Conservation (phyloP, 2,888 invertebrate genomes). For the Erebia palarica region DNA sequence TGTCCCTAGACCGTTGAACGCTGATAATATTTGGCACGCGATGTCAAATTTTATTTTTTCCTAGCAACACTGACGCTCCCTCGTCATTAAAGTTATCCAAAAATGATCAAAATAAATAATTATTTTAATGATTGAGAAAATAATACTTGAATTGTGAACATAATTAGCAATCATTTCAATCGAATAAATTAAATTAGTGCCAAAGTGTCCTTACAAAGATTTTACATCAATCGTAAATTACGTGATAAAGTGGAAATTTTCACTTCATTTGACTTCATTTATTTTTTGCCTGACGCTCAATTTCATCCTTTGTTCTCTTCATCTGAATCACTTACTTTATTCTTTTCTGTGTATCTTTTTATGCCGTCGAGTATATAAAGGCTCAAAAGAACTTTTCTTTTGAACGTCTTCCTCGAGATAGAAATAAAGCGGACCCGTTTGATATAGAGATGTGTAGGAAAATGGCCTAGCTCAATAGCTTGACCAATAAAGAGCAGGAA, state of each 20-base stretch:
- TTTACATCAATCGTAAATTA: constrained; percentile 4
- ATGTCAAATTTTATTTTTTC: constrained; percentile 22
- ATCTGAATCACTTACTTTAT: background rate
- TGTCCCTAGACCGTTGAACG: constrained; percentile 14
- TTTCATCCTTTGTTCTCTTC: constrained; percentile 13
- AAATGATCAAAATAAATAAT: too few species aligned
- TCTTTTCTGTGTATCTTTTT: background rate
- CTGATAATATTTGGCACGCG: constrained; percentile 33
- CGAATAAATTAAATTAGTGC: background rate
- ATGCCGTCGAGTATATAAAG: background rate
- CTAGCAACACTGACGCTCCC: constrained; percentile 18
- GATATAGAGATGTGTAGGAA: background rate
- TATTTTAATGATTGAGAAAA: background rate
- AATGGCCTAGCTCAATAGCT: constrained; percentile 1
- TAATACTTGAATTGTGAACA: background rate
- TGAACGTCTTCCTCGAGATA: constrained; percentile 5
- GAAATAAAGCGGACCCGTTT: constrained; percentile 5
- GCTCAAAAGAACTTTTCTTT: constrained; percentile 5
- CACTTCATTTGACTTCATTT: constrained; percentile 11
- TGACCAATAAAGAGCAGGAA: background rate
- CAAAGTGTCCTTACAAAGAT: background rate
- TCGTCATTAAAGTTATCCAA: background rate
- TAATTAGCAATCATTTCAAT: background rate
- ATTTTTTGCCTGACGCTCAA: constrained; percentile 6
- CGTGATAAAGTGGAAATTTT: constrained; percentile 23